Base-by-base conservation (phyloP, 2,113 vertebrate species). In the Sitta europaea region DNA sequence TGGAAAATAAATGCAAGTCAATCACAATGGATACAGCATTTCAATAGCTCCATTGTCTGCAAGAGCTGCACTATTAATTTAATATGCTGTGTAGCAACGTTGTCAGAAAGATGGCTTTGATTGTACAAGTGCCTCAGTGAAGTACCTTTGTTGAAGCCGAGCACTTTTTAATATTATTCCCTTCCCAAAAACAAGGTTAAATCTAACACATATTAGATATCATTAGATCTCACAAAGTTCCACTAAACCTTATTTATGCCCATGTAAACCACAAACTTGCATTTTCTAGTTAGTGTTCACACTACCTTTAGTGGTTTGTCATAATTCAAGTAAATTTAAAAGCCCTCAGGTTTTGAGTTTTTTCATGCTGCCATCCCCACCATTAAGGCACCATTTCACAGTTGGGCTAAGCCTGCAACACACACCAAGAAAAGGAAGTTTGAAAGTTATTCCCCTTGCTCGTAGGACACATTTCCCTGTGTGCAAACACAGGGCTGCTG, bases 291-390 rank as follows among this genome's bases (percentile, higher is more conserved):
- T 93, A 94, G 90, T 17, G 23, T 86, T 94, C 90, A 92, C 74
- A 70, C 88, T 97, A 81, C 83, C 86, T 96, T 45, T 87, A 95
- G 92, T 88, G 67, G 75, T 88, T 88, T 95, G 74, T 70, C 92
- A 94, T 86, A 95, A 95, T 74, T 95, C 95, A 90, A 94, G 74
- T 65, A 50, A 90, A 92, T 90, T 93, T 93, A 90, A 94, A 96
- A 96, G 88, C 90, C 71, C 90, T 92, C 92, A 94, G 71, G 71
- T 96, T 94, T 88, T 90, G 71, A 90, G 38, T 55, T 90, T 94
- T 96, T 94, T 95, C 92, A 88, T 82, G 91, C 55, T 90, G 78
- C 77, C 94, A 93, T 92, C 81, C 85, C 78, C 90, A 95, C 78
- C 71, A 82, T 88, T 86, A 96, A 77, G 78, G 88, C 90, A 96